Base-by-base conservation (phyloP, 2,113 vertebrate genomes). In the Genyomyrus donnyi region DNA sequence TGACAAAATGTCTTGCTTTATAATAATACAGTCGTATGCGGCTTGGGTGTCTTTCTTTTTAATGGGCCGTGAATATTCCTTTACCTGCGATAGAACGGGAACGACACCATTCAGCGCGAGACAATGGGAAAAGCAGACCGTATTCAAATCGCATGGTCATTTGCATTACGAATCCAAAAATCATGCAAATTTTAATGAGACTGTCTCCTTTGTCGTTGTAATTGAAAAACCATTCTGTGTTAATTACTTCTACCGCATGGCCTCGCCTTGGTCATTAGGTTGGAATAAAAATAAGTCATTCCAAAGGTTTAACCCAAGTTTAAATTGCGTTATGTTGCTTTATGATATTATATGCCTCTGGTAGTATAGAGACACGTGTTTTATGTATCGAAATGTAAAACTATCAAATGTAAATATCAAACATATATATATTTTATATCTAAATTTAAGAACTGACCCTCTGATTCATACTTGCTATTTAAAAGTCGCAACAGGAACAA, bases 121-220 rank as follows among this genome's bases (percentile, higher is more conserved):
- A 96, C 95, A 96, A 96, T 93, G 48, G 94, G 94, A 93, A 95
- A 94, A 95, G 94, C 94, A 95, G 95, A 96, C 93, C 95, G 93
- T 95, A 93, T 92, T 94, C 92, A 94, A 95, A 95, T 94, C 93
- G 96, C 94, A 94, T 95, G 94, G 95, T 95, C 93, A 96, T 96
- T 96, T 96, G 94, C 95, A 96, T 96, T 94, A 92, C 91, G 89
- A 90, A 91, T 93, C 93, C 91, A 90, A 94, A 94, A 95, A 96
- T 95, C 93, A 95, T 94, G 95, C 94, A 95, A 94, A 95, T 95
- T 95, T 94, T 95, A 96, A 96, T 95, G 94, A 96, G 95, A 94
- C 95, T 93, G 93, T 94, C 92, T 93, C 94, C 88, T 94, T 95
- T 96, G 95, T 95, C 91, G 56, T 89, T 45, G 89, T 89, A 85